Evolutionary conservation across 1,140 invertebrate genomes (phyloP).

Genomic region (Camponotus pennsylvanicus): DNA sequence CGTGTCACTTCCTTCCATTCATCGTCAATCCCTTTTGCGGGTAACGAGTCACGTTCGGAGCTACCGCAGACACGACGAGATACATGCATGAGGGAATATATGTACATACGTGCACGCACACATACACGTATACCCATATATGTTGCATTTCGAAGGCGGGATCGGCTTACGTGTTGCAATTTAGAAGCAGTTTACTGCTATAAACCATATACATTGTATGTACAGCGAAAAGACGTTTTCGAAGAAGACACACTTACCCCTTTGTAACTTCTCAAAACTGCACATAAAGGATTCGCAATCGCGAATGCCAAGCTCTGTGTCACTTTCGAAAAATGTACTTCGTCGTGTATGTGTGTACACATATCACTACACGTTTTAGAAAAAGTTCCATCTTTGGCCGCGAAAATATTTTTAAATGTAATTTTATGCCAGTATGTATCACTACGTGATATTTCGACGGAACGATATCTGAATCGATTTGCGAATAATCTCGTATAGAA

Average conservation of each 20-base stretch:
- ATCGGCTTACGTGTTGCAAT: slow-evolving; percentile 81
- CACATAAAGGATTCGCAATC: background rate
- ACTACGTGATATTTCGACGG: slow-evolving; percentile 16
- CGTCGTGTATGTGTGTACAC: too few species aligned
- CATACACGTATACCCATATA: slow-evolving; percentile 20
- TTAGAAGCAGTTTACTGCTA: slow-evolving; percentile 78
- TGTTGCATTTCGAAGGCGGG: slow-evolving; percentile 71
- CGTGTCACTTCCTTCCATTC: slow-evolving; percentile 70
- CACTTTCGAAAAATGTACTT: background rate
- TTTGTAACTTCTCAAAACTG: slow-evolving; percentile 11
- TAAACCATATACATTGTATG: slow-evolving; percentile 70
- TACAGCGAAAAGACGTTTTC: slow-evolving; percentile 52
- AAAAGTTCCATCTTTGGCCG: background rate
- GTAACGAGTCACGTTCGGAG: slow-evolving; percentile 80
- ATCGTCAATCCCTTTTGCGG: slow-evolving; percentile 78
- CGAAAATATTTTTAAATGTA: background rate
- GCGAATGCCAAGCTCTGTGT: background rate
- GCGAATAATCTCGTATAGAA: background rate
- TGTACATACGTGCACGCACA: background rate
- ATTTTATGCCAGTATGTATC: background rate
- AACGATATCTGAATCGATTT: background rate
- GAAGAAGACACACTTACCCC: slow-evolving; percentile 5
- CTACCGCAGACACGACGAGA: slow-evolving; percentile 68
- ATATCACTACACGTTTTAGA: background rate
- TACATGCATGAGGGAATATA: background rate